Base-by-base conservation (phyloP, 2,888 invertebrate genomes). In the Morinoia aosen region DNA sequence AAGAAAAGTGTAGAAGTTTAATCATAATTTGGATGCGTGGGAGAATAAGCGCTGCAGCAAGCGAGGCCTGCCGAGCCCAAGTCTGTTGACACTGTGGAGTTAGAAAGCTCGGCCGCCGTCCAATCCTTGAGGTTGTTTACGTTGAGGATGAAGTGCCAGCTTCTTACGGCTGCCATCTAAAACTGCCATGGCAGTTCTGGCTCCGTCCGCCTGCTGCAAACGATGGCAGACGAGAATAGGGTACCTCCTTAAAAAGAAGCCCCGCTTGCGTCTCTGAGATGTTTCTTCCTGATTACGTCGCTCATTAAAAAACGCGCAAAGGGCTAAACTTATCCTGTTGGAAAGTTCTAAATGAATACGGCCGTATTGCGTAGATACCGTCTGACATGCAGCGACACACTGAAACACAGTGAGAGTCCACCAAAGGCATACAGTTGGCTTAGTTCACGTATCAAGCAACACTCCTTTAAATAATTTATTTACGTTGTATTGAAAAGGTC, bases 31-130 rank as follows among this genome's bases (percentile, higher is more conserved):
- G 14, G 8, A 7, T 16, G 12, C 19, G 61, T 19, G 19, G 25
- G 1, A 19, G 76, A 76, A 76, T 76, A 76, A 76, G 25, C 25
- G 76, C 76, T 25, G 76, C 76, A 76, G 19, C 76, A 33, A 76
- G 14, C 40, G 12, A 48, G 90, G 48, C 90, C 48, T 90, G 90
- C 16, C 12, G 90, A 90, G 90, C 90, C 39, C 40, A 40, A 39
- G 11, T 57, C 58, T 93, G 93, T 93, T 93, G 56, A 93, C 93
- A 56, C 48, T 57, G 57, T 57, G 10, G 57, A 93, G 93, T 57
- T 56, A 93, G 93, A 93, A 93, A 93, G 93, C 93, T 93, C 57
- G 93, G 57, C 93, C n/a, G 12, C 40, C 93, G 48, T 57, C 58
- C 56, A 57, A 93, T 57, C 93, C 93, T 57, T 33, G n/a, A 93